Conservation (phyloP, 2,113 vertebrate genomes). For the Labrus mixtus region DNA sequence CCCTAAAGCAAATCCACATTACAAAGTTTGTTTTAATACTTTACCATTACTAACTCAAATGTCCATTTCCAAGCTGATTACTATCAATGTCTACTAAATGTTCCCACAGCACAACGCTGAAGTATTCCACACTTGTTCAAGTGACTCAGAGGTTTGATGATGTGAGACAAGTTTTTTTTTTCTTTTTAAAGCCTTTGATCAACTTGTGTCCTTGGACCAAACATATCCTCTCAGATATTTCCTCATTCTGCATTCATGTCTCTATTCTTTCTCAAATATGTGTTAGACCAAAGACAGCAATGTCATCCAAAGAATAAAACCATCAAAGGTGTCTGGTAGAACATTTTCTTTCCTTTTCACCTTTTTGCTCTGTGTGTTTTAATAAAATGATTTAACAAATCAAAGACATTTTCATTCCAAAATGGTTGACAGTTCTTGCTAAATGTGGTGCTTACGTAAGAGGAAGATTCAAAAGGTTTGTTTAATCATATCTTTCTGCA, state of each 20-base stretch:
- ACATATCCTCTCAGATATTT: slow-evolving; percentile 8
- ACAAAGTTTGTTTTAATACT: too few species aligned
- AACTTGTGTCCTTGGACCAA: slow-evolving; percentile 2
- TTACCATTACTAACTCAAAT: too few species aligned
- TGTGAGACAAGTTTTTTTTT: background rate
- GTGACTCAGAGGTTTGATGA: slow-evolving; percentile 6
- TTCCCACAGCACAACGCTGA: background rate
- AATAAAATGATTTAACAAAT: background rate
- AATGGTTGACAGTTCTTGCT: slow-evolving; percentile 5
- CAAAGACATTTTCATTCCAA: slow-evolving; percentile 8
- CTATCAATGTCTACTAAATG: too few species aligned
- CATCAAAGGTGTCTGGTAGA: background rate
- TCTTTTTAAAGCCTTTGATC: background rate
- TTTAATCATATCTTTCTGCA: slow-evolving; percentile 29
- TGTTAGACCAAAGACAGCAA: slow-evolving; percentile 4
- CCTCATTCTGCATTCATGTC: slow-evolving; percentile 14
- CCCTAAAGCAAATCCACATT: too few species aligned
- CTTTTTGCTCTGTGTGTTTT: background rate
- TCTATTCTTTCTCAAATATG: slow-evolving; percentile 15
- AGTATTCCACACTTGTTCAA: slow-evolving; percentile 16
- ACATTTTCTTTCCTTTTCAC: background rate
- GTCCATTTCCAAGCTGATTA: too few species aligned
- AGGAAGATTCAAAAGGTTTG: slow-evolving; percentile 29
- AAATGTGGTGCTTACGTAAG: slow-evolving; percentile 36
- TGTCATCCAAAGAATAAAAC: slow-evolving; percentile 6